These are phyloP conservation scores for Elysia crispata DNA, from an alignment of 2,888 invertebrate species.

Conservation along the genomic window DNA sequence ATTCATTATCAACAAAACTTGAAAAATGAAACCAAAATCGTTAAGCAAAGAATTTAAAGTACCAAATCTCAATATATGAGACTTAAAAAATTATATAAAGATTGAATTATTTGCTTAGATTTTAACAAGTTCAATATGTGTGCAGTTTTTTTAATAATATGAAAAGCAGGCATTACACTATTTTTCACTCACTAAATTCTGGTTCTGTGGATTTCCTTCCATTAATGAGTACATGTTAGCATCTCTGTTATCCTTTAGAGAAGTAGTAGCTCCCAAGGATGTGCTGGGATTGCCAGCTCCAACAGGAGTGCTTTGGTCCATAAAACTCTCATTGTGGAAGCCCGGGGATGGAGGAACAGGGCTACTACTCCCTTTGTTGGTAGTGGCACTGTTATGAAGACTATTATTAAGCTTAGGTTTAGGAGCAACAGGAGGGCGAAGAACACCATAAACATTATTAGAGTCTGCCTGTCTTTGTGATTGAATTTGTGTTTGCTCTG, in stretches of 20 bases:
- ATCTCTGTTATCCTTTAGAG: conserved; percentile 29
- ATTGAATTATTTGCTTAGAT: no score
- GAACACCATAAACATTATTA: no score
- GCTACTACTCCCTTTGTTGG: conserved; percentile 11
- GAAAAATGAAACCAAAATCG: no score
- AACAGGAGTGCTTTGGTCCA: conserved; percentile 67
- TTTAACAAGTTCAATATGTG: no score
- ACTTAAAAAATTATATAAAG: no score
- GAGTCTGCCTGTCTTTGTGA: not conserved
- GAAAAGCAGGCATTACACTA: no score
- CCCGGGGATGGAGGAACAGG: conserved; percentile 60
- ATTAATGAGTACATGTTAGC: conserved; percentile 52
- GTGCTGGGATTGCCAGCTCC: no score
- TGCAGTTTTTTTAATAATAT: no score
- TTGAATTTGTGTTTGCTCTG: not conserved
- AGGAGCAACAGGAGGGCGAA: conserved; percentile 33
- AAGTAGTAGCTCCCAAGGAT: not conserved
- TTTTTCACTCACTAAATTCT: no score
- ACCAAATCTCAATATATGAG: no score
- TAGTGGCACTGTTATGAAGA: conserved; percentile 32
- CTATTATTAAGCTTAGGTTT: conserved; percentile 23
- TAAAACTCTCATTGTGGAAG: conserved; percentile 59
- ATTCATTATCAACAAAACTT: no score
- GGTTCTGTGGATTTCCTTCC: conserved; percentile 47
- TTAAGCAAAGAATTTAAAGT: no score